Conservation (phyloP, 35 echinoderm and acorn worm genomes). For the Apostichopus californicus region DNA sequence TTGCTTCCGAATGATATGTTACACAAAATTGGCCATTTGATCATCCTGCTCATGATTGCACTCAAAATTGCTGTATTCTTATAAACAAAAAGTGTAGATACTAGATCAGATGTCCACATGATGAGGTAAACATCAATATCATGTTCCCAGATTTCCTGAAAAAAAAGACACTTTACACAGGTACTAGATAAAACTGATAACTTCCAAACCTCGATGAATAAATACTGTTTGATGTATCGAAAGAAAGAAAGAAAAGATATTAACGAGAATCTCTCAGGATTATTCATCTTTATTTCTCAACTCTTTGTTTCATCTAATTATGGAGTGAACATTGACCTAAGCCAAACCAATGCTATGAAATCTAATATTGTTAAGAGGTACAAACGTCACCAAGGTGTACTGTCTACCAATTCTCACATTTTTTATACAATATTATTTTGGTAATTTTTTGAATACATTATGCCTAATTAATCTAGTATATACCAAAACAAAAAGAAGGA, state of each 20-base stretch:
- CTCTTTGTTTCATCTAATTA: background rate
- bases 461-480: background rate
- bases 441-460: conserved; percentile 14
- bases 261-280: background rate
- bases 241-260: background rate
- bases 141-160: no score
- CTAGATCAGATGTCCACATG: no score
- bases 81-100: no score
- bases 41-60: no score
- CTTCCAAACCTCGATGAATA: no score
- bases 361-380: conserved; percentile 17
- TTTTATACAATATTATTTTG: conserved; percentile 4
- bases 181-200: no score
- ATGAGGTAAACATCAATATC: no score
- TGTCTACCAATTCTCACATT: background rate
- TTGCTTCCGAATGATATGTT: no score
- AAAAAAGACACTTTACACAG: no score
- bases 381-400: conserved; percentile 37
- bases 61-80: no score
- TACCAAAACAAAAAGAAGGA: background rate
- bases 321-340: conserved; percentile 28
- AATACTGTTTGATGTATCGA: no score
- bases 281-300: conserved; percentile 40
- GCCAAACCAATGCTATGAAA: background rate
- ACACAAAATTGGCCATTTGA: no score